Conservation (phyloP, 2,888 invertebrate species). For the Caenorhabditis doughertyi region DNA sequence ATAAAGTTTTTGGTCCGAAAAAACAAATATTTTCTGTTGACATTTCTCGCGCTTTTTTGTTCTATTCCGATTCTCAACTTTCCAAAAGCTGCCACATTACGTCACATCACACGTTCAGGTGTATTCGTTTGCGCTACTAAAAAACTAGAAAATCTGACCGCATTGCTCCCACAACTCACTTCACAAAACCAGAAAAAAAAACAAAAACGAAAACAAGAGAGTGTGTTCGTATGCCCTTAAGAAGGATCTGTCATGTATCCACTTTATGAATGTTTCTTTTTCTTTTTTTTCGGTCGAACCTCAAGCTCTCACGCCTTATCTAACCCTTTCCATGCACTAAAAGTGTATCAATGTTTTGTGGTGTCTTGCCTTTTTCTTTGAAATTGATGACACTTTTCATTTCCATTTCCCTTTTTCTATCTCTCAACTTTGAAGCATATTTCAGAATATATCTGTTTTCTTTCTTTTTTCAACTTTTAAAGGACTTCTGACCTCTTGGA, state of each 20-base stretch:
- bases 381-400: conserved; percentile 53
- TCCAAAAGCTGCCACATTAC: background rate
- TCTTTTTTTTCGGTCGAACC: conserved; percentile 7
- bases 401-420: background rate
- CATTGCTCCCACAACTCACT: conserved; percentile 6
- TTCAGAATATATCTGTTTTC: conserved; percentile 1
- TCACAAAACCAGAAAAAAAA: conserved; percentile 11
- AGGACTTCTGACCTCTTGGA: background rate
- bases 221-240: conserved; percentile 33
- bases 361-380: conserved; percentile 41
- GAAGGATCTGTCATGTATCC: conserved; percentile 52
- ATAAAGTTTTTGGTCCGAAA: conserved; percentile 43
- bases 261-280: conserved; percentile 54
- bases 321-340: conserved; percentile 46
- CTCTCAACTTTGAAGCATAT: conserved; percentile 8
- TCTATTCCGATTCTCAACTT: conserved; percentile 16
- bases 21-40: conserved; percentile 61
- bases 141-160: background rate
- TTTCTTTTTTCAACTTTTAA: background rate
- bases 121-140: background rate
- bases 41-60: conserved; percentile 41
- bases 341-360: conserved; percentile 59
- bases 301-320: conserved; percentile 34
- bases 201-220: conserved; percentile 15
- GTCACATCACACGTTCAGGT: conserved; percentile 25